Evolutionary conservation across 2,888 invertebrate species (phyloP).

Genomic region (Ethmia dodecea): DNA sequence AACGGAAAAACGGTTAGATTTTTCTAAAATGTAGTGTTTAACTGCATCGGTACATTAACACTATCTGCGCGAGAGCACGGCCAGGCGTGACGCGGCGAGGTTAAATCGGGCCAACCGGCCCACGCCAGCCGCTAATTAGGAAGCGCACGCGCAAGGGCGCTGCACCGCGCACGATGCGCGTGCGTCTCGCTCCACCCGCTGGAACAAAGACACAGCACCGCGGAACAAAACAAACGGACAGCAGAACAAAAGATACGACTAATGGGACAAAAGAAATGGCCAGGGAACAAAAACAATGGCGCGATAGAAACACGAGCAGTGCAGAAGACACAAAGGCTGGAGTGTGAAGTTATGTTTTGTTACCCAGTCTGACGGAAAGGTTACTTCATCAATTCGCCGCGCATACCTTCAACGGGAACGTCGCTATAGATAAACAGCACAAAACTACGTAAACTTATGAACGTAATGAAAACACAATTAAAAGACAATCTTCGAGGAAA

Average conservation of each 20-base stretch:
- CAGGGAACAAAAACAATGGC: conserved; percentile 50
- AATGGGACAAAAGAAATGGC: conserved; percentile 49
- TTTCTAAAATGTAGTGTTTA: no score
- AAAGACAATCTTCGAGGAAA: no score
- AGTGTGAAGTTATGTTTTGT: conserved; percentile 48
- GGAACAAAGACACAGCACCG: conserved; percentile 42
- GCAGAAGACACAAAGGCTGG: conserved; percentile 45
- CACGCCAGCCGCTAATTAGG: conserved; percentile 67
- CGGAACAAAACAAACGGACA: conserved; percentile 40
- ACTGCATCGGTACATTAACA: conserved; percentile 8
- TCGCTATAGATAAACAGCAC: no score
- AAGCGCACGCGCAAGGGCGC: conserved; percentile 67
- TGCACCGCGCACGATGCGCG: conserved; percentile 47
- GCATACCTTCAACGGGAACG: no score
- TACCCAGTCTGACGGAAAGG: conserved; percentile 31
- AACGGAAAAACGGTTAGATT: no score
- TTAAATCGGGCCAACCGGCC: conserved; percentile 59
- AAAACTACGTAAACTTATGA: no score
- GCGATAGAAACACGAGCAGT: conserved; percentile 33
- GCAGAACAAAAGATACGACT: conserved; percentile 38
- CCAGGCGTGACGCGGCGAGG: conserved; percentile 52
- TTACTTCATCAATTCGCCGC: no score
- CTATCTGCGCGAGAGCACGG: conserved; percentile 29
- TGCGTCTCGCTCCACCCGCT: conserved; percentile 25
- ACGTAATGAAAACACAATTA: no score